Evolutionary conservation across 2,113 vertebrate genomes (phyloP).

Genomic region (Tupaia chinensis): DNA sequence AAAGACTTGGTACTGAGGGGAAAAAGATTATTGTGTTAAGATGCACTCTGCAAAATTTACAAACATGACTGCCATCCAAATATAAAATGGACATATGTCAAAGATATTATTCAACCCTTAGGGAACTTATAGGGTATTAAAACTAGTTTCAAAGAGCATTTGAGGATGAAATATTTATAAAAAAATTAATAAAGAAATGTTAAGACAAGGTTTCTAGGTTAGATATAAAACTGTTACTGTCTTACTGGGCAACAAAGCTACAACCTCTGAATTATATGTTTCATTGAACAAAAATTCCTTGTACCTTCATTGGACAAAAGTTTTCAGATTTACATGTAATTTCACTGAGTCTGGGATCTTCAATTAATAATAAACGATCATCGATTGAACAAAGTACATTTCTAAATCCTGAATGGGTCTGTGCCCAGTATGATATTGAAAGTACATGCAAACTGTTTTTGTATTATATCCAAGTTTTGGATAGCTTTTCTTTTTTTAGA

Average conservation of each 20-base stretch:
- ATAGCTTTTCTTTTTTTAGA: not conserved
- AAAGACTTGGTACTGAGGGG: not conserved
- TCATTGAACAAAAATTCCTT: constrained; percentile 14
- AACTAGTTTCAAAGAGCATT: not conserved
- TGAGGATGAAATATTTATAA: not conserved
- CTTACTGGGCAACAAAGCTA: not conserved
- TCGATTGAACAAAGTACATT: not conserved
- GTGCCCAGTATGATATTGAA: not conserved
- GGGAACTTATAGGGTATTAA: not conserved
- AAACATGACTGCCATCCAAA: not conserved
- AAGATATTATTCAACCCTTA: not conserved
- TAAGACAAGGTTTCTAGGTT: not conserved
- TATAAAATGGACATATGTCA: not conserved
- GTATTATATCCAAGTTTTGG: not conserved
- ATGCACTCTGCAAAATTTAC: not conserved
- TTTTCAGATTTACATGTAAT: not conserved
- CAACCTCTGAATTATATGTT: not conserved
- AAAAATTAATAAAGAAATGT: not conserved
- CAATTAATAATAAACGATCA: not conserved
- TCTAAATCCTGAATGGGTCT: not conserved
- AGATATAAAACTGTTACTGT: constrained; percentile 28
- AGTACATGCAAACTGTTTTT: not conserved
- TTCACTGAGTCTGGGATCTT: not conserved
- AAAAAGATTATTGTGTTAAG: not conserved
- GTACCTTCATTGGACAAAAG: not conserved